A percentile compares a stretch with the other conserved stretches of the same genome.
Conservation (phyloP, 1,140 invertebrate species). For the Aleiodes sp. region DNA sequence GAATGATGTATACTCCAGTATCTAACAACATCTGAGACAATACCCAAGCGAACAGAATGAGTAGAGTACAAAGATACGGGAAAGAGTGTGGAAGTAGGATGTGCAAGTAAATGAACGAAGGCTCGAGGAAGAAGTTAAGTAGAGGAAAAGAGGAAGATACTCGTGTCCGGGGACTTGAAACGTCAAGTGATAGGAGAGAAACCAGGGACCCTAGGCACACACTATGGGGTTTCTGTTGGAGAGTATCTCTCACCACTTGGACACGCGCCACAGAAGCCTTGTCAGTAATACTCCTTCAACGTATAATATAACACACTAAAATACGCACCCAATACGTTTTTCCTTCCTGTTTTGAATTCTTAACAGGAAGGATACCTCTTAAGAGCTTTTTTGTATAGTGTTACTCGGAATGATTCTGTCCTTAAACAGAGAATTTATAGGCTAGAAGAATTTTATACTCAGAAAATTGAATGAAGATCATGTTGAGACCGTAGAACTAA, state of each 20-base stretch:
- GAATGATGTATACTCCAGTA: too few relatives aligned
- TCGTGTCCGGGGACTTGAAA: conserved; percentile 32
- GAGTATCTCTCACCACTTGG: conserved; percentile 57
- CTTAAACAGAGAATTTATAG: too few relatives aligned
- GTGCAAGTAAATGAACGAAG: conserved; percentile 15
- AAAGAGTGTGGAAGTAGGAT: neutral
- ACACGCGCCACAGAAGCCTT: conserved; percentile 56
- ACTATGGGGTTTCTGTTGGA: conserved; percentile 45
- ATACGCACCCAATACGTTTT: neutral
- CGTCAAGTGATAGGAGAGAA: conserved; percentile 33
- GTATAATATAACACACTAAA: neutral
- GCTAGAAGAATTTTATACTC: too few relatives aligned
- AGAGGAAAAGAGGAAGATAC: conserved; percentile 22
- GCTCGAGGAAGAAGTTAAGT: conserved; percentile 1
- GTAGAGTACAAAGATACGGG: neutral
- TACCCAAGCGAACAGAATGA: neutral
- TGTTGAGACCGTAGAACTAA: too few relatives aligned
- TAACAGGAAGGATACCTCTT: neutral
- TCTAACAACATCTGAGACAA: neutral
- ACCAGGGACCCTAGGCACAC: conserved; percentile 46
- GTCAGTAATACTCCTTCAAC: conserved; percentile 3
- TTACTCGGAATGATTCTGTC: too few relatives aligned
- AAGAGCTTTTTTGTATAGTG: neutral
- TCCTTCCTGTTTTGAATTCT: neutral
- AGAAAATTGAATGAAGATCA: too few relatives aligned